phyloP scores from a whole-genome alignment of 2,797 vertebrate genomes.

The Typhlichthys subterraneus region DNA sequence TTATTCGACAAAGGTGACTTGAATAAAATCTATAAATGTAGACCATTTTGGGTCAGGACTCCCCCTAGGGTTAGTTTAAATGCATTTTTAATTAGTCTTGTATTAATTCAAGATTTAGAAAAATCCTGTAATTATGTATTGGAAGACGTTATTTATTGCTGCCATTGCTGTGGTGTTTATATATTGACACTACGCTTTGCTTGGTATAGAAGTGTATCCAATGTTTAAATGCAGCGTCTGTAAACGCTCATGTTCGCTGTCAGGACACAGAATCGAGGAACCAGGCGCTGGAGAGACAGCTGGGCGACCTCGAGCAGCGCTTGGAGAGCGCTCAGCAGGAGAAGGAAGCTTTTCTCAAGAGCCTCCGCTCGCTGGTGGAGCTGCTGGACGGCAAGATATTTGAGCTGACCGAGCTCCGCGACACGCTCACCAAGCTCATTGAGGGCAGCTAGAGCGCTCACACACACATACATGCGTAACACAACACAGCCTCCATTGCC shows the following conservation, averaged over 20 bases:
- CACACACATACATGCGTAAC: conserved; percentile 33
- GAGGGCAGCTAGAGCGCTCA: conserved; percentile 85
- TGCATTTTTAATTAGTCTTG: too few relatives aligned
- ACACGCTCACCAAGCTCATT: conserved; percentile 91
- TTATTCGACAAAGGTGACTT: too few relatives aligned
- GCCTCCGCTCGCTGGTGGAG: conserved; percentile 93
- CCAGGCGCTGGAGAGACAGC: conserved; percentile 87
- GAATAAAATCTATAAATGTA: too few relatives aligned
- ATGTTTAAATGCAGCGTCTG: too few relatives aligned
- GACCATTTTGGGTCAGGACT: too few relatives aligned
- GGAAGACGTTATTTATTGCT: too few relatives aligned
- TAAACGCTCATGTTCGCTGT: background rate
- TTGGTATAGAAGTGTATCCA: background rate
- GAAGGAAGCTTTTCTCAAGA: conserved; percentile 88
- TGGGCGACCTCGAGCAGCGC: conserved; percentile 88
- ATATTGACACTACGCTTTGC: too few relatives aligned
- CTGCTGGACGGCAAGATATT: conserved; percentile 96
- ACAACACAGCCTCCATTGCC: conserved; percentile 16
- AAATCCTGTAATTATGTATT: too few relatives aligned
- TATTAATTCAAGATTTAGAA: too few relatives aligned
- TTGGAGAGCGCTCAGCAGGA: conserved; percentile 91
- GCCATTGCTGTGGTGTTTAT: too few relatives aligned
- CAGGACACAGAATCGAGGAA: conserved; percentile 92
- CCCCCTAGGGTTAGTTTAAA: too few relatives aligned
- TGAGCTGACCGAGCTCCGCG: conserved; percentile 93